Evolutionary conservation across 2,888 invertebrate species (phyloP).

Genomic region (Xylocampa areola): DNA sequence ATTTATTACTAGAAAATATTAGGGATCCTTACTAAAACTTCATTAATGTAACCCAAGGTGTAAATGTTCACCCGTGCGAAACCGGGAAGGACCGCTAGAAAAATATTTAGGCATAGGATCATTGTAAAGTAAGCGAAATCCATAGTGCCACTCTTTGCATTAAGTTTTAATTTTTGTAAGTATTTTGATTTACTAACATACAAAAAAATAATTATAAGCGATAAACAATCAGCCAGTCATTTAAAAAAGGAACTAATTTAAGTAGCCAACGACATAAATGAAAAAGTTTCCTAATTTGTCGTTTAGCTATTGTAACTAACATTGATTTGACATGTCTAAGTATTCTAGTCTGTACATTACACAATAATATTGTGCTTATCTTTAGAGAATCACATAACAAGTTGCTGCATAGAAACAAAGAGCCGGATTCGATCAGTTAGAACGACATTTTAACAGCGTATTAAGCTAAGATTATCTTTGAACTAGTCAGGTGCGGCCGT

Average conservation of each 20-base stretch:
- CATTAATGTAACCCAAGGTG: too few relatives aligned
- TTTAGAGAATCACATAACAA: constrained; percentile 66
- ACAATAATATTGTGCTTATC: constrained; percentile 68
- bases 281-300: constrained; percentile 44
- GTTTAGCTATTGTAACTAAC: constrained; percentile 44
- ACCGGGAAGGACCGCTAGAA: too few relatives aligned
- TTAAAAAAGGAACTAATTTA: constrained; percentile 53
- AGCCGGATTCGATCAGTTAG: constrained; percentile 68
- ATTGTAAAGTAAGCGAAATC: too few relatives aligned
- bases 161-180: constrained; percentile 29
- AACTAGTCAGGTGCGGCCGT: constrained; percentile 54
- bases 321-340: constrained; percentile 61
- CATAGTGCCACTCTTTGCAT: too few relatives aligned
- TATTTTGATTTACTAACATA: background rate
- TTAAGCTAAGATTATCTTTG: constrained; percentile 59
- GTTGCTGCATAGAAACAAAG: constrained; percentile 64
- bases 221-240: constrained; percentile 43
- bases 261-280: too few relatives aligned
- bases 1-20: too few relatives aligned
- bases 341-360: constrained; percentile 61
- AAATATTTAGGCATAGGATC: too few relatives aligned
- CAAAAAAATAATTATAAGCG: constrained; percentile 3
- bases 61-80: too few relatives aligned
- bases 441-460: constrained; percentile 64
- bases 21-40: too few relatives aligned